phyloP scores from a whole-genome alignment of 2,888 invertebrate species.

The Aspidapion aeneum region DNA sequence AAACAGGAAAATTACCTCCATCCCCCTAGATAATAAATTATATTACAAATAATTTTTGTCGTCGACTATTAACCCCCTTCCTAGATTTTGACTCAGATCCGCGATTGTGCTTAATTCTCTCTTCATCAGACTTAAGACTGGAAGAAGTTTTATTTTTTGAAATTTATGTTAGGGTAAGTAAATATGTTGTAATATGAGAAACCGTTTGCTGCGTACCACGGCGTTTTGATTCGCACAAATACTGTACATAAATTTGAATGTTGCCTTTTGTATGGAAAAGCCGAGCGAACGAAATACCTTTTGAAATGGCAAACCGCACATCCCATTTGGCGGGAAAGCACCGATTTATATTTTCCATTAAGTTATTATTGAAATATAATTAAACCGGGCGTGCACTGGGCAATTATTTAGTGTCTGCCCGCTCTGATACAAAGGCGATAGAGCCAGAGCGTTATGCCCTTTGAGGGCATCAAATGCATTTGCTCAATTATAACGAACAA shows the following conservation, averaged over 20 bases:
- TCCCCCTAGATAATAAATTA: too few relatives aligned
- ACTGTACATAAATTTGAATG: conserved; percentile 20
- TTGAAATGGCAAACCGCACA: conserved; percentile 23
- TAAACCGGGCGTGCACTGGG: conserved; percentile 16
- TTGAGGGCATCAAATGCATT: neutral
- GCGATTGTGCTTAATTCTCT: too few relatives aligned
- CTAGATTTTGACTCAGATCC: too few relatives aligned
- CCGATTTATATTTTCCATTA: conserved; percentile 28
- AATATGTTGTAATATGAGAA: too few relatives aligned
- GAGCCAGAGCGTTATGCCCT: neutral
- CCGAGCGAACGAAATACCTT: conserved; percentile 17
- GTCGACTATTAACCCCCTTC: too few relatives aligned
- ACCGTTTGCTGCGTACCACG: neutral
- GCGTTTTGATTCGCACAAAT: conserved; percentile 23
- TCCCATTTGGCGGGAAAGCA: conserved; percentile 19
- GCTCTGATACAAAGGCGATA: neutral
- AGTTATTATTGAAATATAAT: conserved; percentile 28
- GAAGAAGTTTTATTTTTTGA: too few relatives aligned
- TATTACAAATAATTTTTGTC: too few relatives aligned
- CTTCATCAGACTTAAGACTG: too few relatives aligned
- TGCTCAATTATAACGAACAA: neutral
- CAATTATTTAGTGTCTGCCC: conserved; percentile 23
- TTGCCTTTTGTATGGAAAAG: conserved; percentile 13
- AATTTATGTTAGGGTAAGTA: too few relatives aligned
- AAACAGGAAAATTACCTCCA: too few relatives aligned